A percentile compares a stretch with the other conserved stretches of the same genome.
phyloP scores from a whole-genome alignment of 2,888 invertebrate species.

The Pyrgus malvae region DNA sequence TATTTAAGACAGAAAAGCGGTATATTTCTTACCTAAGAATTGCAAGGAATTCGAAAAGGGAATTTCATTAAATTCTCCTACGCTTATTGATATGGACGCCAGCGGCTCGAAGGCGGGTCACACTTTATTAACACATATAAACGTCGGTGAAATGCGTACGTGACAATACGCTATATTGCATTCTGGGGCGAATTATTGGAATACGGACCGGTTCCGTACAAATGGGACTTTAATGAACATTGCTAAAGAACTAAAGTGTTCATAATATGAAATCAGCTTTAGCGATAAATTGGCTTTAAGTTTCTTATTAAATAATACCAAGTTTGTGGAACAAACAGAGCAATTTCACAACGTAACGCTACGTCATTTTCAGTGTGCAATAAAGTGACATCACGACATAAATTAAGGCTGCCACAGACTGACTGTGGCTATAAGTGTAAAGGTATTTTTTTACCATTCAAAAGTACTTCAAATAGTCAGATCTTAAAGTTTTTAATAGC shows the following conservation, averaged over 20 bases:
- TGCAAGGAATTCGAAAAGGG: slow-evolving; percentile 37
- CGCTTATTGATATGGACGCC: slow-evolving; percentile 78
- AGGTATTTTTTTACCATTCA: too few species aligned
- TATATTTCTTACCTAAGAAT: slow-evolving; percentile 36
- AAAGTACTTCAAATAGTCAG: too few species aligned
- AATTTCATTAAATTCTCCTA: slow-evolving; percentile 46
- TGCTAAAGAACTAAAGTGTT: slow-evolving; percentile 4
- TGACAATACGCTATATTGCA: slow-evolving; percentile 70
- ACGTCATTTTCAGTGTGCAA: too few species aligned
- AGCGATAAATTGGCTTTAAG: too few species aligned
- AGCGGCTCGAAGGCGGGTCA: slow-evolving; percentile 60
- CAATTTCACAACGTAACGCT: too few species aligned
- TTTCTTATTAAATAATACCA: too few species aligned
- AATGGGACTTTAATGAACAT: slow-evolving; percentile 13
- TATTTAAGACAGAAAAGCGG: slow-evolving; percentile 33
- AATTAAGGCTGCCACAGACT: too few species aligned
- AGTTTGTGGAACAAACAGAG: too few species aligned
- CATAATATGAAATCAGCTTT: too few species aligned
- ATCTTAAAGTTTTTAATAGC: too few species aligned
- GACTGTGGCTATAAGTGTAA: too few species aligned
- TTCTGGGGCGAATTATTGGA: slow-evolving; percentile 29
- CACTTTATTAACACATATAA: slow-evolving; percentile 79
- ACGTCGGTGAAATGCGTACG: slow-evolving; percentile 69
- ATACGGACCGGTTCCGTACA: slow-evolving; percentile 23
- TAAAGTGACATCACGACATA: too few species aligned